These are phyloP conservation scores for Agonum fuliginosum DNA, from an alignment of 2,888 invertebrate genomes.

Conservation along the genomic window DNA sequence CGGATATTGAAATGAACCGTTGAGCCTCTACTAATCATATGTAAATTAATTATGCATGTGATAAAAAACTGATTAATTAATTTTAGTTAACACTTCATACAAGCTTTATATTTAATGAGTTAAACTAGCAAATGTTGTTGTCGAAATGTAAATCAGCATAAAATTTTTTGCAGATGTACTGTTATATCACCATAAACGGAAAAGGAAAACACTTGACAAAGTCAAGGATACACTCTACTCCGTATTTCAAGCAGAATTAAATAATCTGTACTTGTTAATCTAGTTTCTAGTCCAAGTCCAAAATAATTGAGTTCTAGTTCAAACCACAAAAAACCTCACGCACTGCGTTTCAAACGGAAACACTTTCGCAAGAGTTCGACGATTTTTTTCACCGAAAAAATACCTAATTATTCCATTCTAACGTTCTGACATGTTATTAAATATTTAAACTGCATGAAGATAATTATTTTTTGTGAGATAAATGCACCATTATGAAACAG, in stretches of 20 bases:
- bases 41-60: no score
- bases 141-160: background rate
- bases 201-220: constrained; percentile 7
- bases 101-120: no score
- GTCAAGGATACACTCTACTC: constrained; percentile 32
- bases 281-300: constrained; percentile 28
- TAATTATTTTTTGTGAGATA: constrained; percentile 32
- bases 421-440: constrained; percentile 39
- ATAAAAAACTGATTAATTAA: no score
- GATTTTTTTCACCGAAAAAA: constrained; percentile 1
- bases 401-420: constrained; percentile 28
- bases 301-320: constrained; percentile 33
- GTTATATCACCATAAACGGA: constrained; percentile 1
- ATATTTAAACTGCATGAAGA: constrained; percentile 33
- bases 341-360: constrained; percentile 12
- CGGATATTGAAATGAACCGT: no score
- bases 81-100: no score
- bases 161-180: background rate
- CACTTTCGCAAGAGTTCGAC: constrained; percentile 27
- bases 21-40: no score
- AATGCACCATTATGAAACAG: constrained; percentile 41
- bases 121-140: background rate
- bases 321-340: constrained; percentile 11
- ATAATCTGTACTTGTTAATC: constrained; percentile 28
- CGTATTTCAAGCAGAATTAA: background rate